phyloP scores from a whole-genome alignment of 2,797 vertebrate species.

The Pipistrellus pipistrellus region DNA sequence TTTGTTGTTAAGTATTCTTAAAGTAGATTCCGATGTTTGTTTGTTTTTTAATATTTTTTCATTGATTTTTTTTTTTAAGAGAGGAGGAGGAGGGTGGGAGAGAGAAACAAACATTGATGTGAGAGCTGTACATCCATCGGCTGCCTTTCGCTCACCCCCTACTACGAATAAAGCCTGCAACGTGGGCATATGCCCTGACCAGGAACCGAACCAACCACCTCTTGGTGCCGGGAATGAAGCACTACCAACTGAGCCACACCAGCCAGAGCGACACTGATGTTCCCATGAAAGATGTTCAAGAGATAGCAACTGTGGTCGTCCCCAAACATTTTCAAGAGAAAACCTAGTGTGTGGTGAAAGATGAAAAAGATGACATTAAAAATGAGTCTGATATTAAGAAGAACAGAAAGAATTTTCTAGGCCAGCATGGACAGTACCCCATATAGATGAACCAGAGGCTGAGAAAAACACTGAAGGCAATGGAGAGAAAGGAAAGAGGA shows the following conservation, averaged over 20 bases:
- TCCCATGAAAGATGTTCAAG: conserved; percentile 93
- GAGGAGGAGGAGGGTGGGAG: neutral
- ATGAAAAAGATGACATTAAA: conserved; percentile 86
- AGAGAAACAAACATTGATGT: neutral
- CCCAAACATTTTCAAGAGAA: conserved; percentile 88
- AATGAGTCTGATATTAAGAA: conserved; percentile 95
- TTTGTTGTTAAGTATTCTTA: conserved; percentile 86
- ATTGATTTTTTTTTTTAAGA: neutral
- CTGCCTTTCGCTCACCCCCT: neutral
- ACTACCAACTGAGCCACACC: neutral
- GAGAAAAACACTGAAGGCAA: conserved; percentile 92
- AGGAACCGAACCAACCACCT: neutral
- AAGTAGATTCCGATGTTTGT: conserved; percentile 81
- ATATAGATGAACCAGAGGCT: conserved; percentile 96
- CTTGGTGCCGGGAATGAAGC: neutral
- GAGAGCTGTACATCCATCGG: neutral
- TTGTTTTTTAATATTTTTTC: neutral
- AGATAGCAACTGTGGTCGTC: conserved; percentile 93
- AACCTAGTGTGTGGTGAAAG: conserved; percentile 80
- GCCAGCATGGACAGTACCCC: conserved; percentile 96
- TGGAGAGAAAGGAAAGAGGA: too few species aligned
- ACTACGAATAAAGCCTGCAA: neutral
- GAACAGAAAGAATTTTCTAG: conserved; percentile 92
- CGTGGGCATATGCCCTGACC: neutral
- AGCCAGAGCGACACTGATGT: conserved; percentile 86